Base-by-base conservation (phyloP, 2,888 invertebrate species). In the Koerneria pararmatus region DNA sequence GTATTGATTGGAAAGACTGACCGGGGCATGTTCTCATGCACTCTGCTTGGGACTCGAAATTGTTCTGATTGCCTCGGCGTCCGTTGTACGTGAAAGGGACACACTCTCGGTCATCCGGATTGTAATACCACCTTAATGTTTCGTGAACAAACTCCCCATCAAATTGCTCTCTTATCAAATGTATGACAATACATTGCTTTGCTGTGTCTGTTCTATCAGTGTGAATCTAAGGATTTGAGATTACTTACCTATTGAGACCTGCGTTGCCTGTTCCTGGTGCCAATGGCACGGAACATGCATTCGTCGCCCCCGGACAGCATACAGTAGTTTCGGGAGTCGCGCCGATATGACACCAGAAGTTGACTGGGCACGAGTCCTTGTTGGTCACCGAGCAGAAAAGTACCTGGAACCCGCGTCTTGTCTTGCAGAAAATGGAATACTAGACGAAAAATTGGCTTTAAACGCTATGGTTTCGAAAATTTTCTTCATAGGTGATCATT, bases 41-140 rank as follows among this genome's bases (percentile, higher is more conserved):
- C 31, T 80, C 81, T 1, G 74, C 32, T 32, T 76, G 78, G 1
- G 70, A 69, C 59, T 78, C 68, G 69, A 83, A 83, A 69, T 82
- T 83, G 77, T 83, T 82, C 68, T 82, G 82, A 57, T 78, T 78
- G 66, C 77, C 77, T 15, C 80, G 71, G 60, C 76, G 78, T 49
- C 83, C 83, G 66, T 82, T 83, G 77, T 83, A 83, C 69, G 76
- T 75, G 78, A 83, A 83, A 22, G 78, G 74, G n/a, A 80, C 74
- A 65, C 83, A 83, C 71, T 76, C 75, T 46, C 80, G 71, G 34
- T 80, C 80, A 68, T 83, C 83, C 2, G 80, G 74, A 68, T 83
- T 83, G 70, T 83, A 83, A 66, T 83, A 83, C 71, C 75, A 82
- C 63, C 82, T 65, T n/a, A n/a, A n/a, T n/a, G n/a, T n/a, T n/a